Conservation (phyloP, 2,797 vertebrate genomes). For the Phataginus tricuspis region DNA sequence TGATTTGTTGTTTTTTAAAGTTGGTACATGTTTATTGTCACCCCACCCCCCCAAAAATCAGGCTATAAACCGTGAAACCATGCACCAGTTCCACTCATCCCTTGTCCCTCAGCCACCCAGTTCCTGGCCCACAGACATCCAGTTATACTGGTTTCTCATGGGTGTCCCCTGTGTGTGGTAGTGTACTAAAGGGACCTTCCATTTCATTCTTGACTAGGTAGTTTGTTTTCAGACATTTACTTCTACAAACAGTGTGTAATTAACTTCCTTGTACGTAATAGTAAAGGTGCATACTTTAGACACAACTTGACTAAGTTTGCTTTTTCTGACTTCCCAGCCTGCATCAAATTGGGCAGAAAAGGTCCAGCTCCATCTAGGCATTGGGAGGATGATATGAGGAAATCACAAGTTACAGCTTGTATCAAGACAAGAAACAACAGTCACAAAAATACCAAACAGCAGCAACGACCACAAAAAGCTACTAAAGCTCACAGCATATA, state of each 20-base stretch:
- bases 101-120: neutral
- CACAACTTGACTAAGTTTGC: neutral
- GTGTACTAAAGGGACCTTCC: neutral
- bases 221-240: neutral
- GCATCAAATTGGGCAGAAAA: neutral
- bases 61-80: neutral
- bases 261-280: conserved; percentile 20
- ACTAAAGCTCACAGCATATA: neutral
- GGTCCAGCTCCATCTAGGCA: neutral
- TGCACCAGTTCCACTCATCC: neutral
- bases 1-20: neutral
- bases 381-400: neutral
- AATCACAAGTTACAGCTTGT: neutral
- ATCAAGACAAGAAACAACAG: neutral
- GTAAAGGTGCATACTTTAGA: neutral
- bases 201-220: neutral
- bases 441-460: neutral
- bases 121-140: neutral
- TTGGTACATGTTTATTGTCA: neutral
- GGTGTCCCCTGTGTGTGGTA: neutral
- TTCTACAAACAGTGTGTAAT: conserved; percentile 4
- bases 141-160: neutral
- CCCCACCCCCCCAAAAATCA: neutral
- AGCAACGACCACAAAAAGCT: neutral
- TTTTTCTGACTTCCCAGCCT: conserved; percentile 49